Percentiles rank a stretch among this genome's conserved stretches.
Evolutionary conservation across 1,140 invertebrate genomes (phyloP).

Genomic region (Aphidius ervi): DNA sequence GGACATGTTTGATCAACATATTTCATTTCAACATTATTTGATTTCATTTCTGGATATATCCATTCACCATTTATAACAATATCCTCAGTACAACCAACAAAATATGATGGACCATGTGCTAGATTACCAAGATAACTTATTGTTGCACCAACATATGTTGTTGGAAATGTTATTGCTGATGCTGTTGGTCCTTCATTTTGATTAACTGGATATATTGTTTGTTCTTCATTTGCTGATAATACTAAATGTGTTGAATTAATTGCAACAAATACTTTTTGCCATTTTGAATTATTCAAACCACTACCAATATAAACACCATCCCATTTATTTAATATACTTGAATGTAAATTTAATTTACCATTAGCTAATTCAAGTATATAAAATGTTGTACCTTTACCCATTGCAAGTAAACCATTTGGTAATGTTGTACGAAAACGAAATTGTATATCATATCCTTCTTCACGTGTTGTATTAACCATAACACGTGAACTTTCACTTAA

Average conservation of each 20-base stretch:
- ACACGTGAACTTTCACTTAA: constrained; percentile 73
- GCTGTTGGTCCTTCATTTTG: constrained; percentile 68
- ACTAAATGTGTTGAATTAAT: constrained; percentile 83
- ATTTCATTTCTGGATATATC: constrained; percentile 40
- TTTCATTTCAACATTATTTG: constrained; percentile 47
- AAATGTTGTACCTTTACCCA: constrained; percentile 76
- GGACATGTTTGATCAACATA: constrained; percentile 69
- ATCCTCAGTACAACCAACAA: constrained; percentile 90
- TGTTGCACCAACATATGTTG: constrained; percentile 74
- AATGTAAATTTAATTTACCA: constrained; percentile 79
- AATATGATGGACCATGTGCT: constrained; percentile 68
- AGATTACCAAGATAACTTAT: constrained; percentile 63
- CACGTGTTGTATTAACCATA: constrained; percentile 71
- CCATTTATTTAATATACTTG: constrained; percentile 82
- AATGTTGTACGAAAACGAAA: constrained; percentile 89
- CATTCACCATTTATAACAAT: constrained; percentile 80
- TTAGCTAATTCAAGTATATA: constrained; percentile 78
- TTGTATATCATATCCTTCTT: constrained; percentile 83
- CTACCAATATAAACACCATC: constrained; percentile 82
- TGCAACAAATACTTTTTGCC: constrained; percentile 83
- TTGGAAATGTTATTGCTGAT: constrained; percentile 73
- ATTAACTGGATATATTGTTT: constrained; percentile 80
- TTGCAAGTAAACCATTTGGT: constrained; percentile 77
- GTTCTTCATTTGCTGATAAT: constrained; percentile 80
- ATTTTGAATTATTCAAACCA: constrained; percentile 76